phyloP scores from a whole-genome alignment of 2,113 vertebrate species.

The Platycercus adscitus region DNA sequence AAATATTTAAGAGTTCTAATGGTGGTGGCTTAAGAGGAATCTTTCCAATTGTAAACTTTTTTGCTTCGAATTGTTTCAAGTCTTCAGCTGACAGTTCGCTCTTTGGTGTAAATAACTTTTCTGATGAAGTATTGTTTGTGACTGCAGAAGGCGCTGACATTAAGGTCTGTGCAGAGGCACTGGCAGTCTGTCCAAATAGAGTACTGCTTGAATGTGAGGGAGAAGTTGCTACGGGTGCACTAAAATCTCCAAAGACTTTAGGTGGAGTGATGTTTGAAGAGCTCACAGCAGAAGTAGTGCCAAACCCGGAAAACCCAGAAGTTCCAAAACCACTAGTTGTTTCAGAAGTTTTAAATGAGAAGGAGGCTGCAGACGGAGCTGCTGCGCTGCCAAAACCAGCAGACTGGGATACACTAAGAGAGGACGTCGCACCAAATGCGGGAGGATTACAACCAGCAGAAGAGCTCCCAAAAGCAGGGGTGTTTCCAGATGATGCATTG shows the following conservation, averaged over 20 bases:
- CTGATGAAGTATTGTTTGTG: not conserved
- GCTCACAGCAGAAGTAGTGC: slow-evolving; percentile 16
- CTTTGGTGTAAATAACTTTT: slow-evolving; percentile 81
- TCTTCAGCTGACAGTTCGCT: slow-evolving; percentile 84
- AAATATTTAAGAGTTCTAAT: slow-evolving; percentile 77
- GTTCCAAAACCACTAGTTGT: slow-evolving; percentile 42
- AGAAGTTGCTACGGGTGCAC: not conserved
- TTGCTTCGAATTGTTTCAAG: slow-evolving; percentile 84
- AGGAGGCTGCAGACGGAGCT: slow-evolving; percentile 61
- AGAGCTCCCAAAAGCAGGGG: slow-evolving; percentile 61
- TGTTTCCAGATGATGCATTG: slow-evolving; percentile 21
- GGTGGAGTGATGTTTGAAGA: not conserved
- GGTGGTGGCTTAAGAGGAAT: slow-evolving; percentile 86
- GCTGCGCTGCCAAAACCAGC: slow-evolving; percentile 42
- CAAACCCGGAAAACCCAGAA: slow-evolving; percentile 64
- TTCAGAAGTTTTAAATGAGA: slow-evolving; percentile 72
- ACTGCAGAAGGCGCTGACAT: not conserved
- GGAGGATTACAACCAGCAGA: slow-evolving; percentile 27
- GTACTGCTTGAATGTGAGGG: not conserved
- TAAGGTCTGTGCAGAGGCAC: not conserved
- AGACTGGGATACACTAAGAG: not conserved
- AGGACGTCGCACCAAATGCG: not conserved
- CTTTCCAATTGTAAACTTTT: slow-evolving; percentile 83
- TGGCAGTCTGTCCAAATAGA: slow-evolving; percentile 37
- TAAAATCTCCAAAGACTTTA: slow-evolving; percentile 36